phyloP scores from a whole-genome alignment of 2,888 invertebrate species.

The Yponomeuta sedellus region DNA sequence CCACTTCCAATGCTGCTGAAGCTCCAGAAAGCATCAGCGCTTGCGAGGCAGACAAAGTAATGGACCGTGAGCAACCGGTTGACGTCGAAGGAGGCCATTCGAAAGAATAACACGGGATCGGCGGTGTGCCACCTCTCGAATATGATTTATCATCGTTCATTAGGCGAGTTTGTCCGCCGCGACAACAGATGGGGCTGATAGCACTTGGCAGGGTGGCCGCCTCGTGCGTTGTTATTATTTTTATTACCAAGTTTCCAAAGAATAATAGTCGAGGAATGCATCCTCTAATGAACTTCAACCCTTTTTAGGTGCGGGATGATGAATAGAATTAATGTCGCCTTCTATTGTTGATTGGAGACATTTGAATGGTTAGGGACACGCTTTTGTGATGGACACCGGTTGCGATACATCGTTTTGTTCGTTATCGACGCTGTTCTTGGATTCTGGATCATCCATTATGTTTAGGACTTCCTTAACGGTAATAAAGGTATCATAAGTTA shows the following conservation, averaged over 20 bases:
- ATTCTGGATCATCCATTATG: background rate
- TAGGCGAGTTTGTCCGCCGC: slow-evolving; percentile 76
- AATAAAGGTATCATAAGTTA: background rate
- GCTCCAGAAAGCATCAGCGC: background rate
- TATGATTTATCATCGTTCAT: slow-evolving; percentile 78
- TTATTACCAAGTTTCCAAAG: slow-evolving; percentile 74
- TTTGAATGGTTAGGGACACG: slow-evolving; percentile 47
- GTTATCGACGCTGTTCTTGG: background rate
- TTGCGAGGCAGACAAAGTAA: slow-evolving; percentile 28
- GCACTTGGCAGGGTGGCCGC: slow-evolving; percentile 75
- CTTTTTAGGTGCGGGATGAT: slow-evolving; percentile 71
- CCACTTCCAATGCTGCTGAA: background rate
- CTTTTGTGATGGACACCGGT: slow-evolving; percentile 10
- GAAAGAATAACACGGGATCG: slow-evolving; percentile 49
- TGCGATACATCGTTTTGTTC: slow-evolving; percentile 7
- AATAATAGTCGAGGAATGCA: slow-evolving; percentile 76
- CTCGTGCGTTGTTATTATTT: slow-evolving; percentile 69
- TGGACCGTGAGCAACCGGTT: slow-evolving; percentile 34
- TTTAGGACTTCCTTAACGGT: background rate
- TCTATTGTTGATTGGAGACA: slow-evolving; percentile 73
- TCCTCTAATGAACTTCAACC: slow-evolving; percentile 75
- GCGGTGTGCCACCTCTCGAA: slow-evolving; percentile 71
- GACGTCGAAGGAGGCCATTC: slow-evolving; percentile 24
- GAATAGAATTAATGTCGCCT: slow-evolving; percentile 74
- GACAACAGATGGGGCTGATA: slow-evolving; percentile 77